Conservation (phyloP, 2,797 vertebrate species). For the Lateolabrax maculatus region DNA sequence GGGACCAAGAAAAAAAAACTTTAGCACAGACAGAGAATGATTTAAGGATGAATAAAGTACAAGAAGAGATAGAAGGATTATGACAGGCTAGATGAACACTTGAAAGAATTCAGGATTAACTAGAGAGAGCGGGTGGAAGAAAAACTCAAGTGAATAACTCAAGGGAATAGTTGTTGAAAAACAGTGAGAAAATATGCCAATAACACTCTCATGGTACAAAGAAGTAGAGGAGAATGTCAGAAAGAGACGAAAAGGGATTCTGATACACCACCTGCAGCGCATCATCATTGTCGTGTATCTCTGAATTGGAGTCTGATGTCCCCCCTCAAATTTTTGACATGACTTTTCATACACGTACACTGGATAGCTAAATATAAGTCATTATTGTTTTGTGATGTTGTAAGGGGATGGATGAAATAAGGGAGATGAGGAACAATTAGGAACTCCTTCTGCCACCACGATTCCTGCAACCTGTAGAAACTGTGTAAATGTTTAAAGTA, state of each 20-base stretch:
- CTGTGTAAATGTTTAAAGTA: neutral
- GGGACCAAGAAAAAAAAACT: slow-evolving; percentile 22
- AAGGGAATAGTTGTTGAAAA: neutral
- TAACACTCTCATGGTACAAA: neutral
- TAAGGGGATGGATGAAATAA: no score
- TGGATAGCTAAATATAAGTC: neutral
- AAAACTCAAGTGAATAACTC: neutral
- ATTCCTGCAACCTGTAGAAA: neutral
- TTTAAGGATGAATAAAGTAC: slow-evolving; percentile 12
- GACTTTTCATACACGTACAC: neutral
- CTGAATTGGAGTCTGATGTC: neutral
- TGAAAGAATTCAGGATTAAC: slow-evolving; percentile 11
- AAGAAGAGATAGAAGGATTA: neutral
- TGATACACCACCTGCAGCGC: neutral
- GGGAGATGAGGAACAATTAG: no score
- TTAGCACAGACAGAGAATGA: slow-evolving; percentile 24
- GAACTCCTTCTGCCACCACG: neutral
- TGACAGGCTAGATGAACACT: slow-evolving; percentile 30
- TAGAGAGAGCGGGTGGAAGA: neutral
- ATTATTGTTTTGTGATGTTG: neutral
- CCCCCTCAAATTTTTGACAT: no score
- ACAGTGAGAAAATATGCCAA: neutral
- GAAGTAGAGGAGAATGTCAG: neutral
- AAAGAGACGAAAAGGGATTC: neutral
- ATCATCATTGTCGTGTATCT: no score